A percentile compares a stretch with the other conserved stretches of the same genome.
phyloP scores from a whole-genome alignment of 2,888 invertebrate species.

The Dicranocentrus wangi region DNA sequence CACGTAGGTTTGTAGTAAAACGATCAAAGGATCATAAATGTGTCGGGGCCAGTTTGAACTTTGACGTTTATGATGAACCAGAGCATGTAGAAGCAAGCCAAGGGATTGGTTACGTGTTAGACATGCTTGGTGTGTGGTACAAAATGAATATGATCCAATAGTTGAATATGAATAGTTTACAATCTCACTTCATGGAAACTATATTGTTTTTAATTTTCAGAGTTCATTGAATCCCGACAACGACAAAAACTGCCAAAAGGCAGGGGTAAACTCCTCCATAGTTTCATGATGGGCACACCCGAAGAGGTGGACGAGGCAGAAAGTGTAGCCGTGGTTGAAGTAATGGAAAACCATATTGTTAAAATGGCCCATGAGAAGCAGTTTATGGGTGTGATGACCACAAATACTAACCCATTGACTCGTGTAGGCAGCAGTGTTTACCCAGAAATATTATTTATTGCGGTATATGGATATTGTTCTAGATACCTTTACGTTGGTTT shows the following conservation, averaged over 20 bases:
- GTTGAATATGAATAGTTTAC: no score
- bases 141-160: no score
- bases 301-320: constrained; percentile 81
- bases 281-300: constrained; percentile 86
- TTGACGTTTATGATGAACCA: constrained; percentile 88
- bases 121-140: constrained; percentile 74
- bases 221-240: constrained; percentile 57
- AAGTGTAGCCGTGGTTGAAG: constrained; percentile 86
- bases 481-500: constrained; percentile 30
- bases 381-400: constrained; percentile 87
- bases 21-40: constrained; percentile 76
- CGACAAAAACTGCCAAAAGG: constrained; percentile 77
- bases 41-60: constrained; percentile 85
- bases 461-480: not conserved
- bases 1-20: constrained; percentile 81
- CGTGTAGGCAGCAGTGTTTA: no score
- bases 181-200: no score
- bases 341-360: constrained; percentile 85
- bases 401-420: constrained; percentile 91
- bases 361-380: constrained; percentile 80
- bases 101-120: constrained; percentile 80
- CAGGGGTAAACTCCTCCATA: constrained; percentile 83
- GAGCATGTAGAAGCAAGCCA: constrained; percentile 82
- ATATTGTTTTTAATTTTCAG: constrained; percentile 20
- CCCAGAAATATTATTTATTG: no score